phyloP scores from a whole-genome alignment of 2,888 invertebrate genomes.

The Papilio elwesi region DNA sequence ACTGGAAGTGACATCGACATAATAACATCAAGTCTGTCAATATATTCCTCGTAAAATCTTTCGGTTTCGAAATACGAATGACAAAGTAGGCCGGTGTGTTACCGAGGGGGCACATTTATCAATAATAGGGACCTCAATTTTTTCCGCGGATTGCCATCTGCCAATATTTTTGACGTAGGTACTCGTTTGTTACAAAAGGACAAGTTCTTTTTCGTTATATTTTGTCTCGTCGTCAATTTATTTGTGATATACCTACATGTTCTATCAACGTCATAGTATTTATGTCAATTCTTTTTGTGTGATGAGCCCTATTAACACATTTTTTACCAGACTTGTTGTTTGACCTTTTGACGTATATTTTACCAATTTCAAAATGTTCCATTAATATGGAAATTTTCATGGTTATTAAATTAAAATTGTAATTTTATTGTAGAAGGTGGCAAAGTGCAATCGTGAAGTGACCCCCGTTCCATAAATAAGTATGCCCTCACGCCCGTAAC shows the following conservation, averaged over 20 bases:
- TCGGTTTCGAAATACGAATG: constrained; percentile 1
- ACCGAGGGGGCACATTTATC: constrained; percentile 35
- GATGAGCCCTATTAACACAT: no score
- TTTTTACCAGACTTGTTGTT: no score
- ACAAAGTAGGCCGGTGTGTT: constrained; percentile 29
- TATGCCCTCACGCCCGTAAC: no score
- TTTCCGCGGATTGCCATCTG: constrained; percentile 57
- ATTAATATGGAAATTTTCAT: no score
- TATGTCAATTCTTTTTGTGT: not conserved
- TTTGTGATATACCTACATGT: constrained; percentile 12
- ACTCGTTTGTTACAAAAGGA: constrained; percentile 29
- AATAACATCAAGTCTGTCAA: constrained; percentile 10
- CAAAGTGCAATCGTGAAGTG: no score
- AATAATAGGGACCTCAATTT: constrained; percentile 50
- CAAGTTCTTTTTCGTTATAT: constrained; percentile 26
- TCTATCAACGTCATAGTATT: constrained; percentile 4
- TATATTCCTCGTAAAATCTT: constrained; percentile 20
- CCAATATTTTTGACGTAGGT: constrained; percentile 62
- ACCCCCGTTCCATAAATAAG: no score
- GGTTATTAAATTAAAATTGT: no score
- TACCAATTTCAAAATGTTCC: no score
- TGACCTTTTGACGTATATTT: no score
- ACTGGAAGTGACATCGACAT: constrained; percentile 7
- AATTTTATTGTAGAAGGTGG: no score
- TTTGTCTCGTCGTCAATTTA: constrained; percentile 25